These are phyloP conservation scores for Myrmophylax atrothorax DNA, from an alignment of 2,113 vertebrate species.

Conservation along the genomic window DNA sequence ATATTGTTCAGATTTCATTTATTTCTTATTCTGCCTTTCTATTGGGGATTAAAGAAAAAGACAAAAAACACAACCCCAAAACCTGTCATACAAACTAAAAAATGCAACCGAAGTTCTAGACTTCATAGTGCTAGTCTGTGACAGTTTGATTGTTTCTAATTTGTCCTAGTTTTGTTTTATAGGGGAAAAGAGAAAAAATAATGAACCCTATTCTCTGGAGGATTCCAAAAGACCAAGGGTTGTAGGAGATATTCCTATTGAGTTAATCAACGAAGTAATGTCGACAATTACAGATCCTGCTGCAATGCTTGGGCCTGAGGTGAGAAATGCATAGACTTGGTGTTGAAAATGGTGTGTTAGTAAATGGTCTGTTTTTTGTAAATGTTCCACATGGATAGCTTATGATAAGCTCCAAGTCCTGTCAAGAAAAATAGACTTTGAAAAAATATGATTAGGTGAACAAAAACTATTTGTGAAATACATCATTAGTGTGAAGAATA, in stretches of 20 bases:
- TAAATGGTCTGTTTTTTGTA: not conserved
- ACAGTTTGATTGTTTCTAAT: not conserved
- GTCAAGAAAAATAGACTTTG: not conserved
- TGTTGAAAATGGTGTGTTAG: not conserved
- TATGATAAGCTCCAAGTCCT: not conserved
- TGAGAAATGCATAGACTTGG: constrained; percentile 41
- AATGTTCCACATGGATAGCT: not conserved
- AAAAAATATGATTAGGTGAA: not conserved
- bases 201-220: constrained; percentile 85
- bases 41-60: not conserved
- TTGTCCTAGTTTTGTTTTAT: constrained; percentile 10
- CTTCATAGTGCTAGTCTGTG: not conserved
- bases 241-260: constrained; percentile 95
- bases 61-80: fast-evolving
- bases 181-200: constrained; percentile 93
- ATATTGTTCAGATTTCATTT: not conserved
- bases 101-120: not conserved
- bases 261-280: constrained; percentile 97
- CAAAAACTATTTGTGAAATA: not conserved
- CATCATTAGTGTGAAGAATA: not conserved
- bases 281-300: constrained; percentile 95
- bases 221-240: constrained; percentile 89
- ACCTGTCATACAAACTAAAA: not conserved
- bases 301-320: constrained; percentile 89
- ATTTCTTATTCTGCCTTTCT: not conserved